A percentile compares a stretch with the other conserved stretches of the same genome.
These are phyloP conservation scores for Trisateles emortualis DNA, from an alignment of 2,888 invertebrate genomes.

Conservation along the genomic window DNA sequence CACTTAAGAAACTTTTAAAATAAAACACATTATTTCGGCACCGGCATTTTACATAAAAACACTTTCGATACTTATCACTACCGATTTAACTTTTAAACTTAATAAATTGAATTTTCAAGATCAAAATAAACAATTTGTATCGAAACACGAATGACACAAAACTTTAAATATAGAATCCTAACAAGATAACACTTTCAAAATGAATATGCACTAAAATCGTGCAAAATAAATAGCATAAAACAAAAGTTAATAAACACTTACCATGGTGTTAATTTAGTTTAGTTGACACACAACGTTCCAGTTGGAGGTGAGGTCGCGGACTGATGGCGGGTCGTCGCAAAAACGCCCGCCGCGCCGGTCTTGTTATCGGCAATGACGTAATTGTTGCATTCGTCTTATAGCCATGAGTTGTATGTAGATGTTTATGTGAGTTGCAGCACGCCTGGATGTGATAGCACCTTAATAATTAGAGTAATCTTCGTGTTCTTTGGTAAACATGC, in stretches of 20 bases:
- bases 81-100: slow-evolving; percentile 1
- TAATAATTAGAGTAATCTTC: slow-evolving; percentile 17
- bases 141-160: slow-evolving; percentile 33
- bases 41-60: not conserved
- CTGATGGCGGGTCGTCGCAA: slow-evolving; percentile 35
- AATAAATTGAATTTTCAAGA: slow-evolving; percentile 13
- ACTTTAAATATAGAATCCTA: not conserved
- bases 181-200: not conserved
- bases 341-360: slow-evolving; percentile 29
- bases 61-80: not conserved
- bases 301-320: slow-evolving; percentile 40
- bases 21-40: not conserved
- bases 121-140: slow-evolving; percentile 27
- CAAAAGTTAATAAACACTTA: slow-evolving; percentile 63
- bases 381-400: slow-evolving; percentile 66
- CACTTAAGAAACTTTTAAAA: not conserved
- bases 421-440: slow-evolving; percentile 5
- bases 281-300: slow-evolving; percentile 40
- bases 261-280: slow-evolving; percentile 43
- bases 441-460: slow-evolving; percentile 12
- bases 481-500: slow-evolving; percentile 11
- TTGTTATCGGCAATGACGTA: slow-evolving; percentile 70
- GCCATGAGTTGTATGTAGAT: slow-evolving; percentile 39
- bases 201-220: not conserved
- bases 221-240: slow-evolving; percentile 10